Percentiles rank a stretch among this genome's conserved stretches.
These are phyloP conservation scores for Agrochola litura DNA, from an alignment of 2,888 invertebrate species.

Conservation along the genomic window DNA sequence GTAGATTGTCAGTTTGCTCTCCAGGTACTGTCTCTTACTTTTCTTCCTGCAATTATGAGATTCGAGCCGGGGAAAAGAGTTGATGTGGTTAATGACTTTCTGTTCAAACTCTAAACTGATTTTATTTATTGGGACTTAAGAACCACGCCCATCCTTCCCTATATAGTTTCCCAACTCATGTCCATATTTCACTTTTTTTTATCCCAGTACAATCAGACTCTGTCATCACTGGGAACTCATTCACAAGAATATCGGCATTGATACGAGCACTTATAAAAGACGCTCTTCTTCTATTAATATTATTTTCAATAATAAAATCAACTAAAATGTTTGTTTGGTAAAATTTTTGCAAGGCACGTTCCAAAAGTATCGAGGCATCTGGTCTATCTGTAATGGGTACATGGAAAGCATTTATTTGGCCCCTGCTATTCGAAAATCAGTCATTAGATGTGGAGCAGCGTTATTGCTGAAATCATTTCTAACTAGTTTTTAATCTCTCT, in stretches of 20 bases:
- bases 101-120: too few relatives aligned
- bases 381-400: constrained; percentile 1
- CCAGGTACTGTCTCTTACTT: too few relatives aligned
- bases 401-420: constrained; percentile 4
- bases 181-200: too few relatives aligned
- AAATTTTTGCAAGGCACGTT: constrained; percentile 12
- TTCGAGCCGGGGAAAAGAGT: too few relatives aligned
- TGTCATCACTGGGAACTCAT: constrained; percentile 7
- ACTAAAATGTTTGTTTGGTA: not conserved
- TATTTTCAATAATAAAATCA: not conserved
- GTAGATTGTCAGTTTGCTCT: too few relatives aligned
- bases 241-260: not conserved
- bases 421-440: constrained; percentile 18
- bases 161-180: too few relatives aligned
- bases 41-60: too few relatives aligned
- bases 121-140: too few relatives aligned
- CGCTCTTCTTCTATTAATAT: not conserved
- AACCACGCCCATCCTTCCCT: too few relatives aligned
- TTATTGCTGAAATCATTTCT: constrained; percentile 24
- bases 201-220: not conserved
- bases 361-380: constrained; percentile 1
- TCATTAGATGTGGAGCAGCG: constrained; percentile 23
- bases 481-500: constrained; percentile 13
- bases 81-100: too few relatives aligned
- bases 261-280: not conserved